A percentile compares a stretch with the other conserved stretches of the same genome.
Conservation (phyloP, 2,797 vertebrate genomes). For the Rhinoraja longicauda region DNA sequence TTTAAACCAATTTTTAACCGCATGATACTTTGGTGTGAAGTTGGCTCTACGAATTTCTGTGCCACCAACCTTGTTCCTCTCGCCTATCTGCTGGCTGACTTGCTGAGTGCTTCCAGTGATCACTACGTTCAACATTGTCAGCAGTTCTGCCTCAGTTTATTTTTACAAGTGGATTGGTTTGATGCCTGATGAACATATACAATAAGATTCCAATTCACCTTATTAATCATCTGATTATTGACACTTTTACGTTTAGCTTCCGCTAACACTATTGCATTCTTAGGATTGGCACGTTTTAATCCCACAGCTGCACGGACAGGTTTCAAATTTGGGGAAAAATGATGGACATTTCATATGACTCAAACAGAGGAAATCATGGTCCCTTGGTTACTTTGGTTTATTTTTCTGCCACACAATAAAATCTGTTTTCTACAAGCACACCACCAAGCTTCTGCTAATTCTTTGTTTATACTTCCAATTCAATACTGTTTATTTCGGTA, state of each 20-base stretch:
- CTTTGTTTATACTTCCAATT: conserved; percentile 1
- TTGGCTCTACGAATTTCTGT: no score
- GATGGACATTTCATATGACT: neutral
- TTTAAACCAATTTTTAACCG: no score
- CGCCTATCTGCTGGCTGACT: neutral
- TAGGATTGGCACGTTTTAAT: neutral
- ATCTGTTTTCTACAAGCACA: conserved; percentile 4
- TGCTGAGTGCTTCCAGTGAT: neutral
- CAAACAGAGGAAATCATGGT: neutral
- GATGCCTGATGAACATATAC: neutral
- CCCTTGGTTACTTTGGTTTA: conserved; percentile 5
- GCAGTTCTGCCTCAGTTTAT: neutral
- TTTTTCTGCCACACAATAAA: neutral
- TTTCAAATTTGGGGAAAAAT: neutral
- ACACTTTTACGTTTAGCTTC: neutral
- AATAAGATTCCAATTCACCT: neutral
- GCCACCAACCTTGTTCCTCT: neutral
- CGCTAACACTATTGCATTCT: neutral
- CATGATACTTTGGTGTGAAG: no score
- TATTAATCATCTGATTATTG: neutral
- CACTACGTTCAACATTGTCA: neutral
- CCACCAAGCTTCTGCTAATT: neutral
- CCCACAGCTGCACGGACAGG: neutral
- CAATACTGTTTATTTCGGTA: conserved; percentile 9
- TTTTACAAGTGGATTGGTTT: neutral